Evolutionary conservation across 2,888 invertebrate species (phyloP), one percentile per base, ranked within the genome.

Genomic region (Apamea crenata): DNA sequence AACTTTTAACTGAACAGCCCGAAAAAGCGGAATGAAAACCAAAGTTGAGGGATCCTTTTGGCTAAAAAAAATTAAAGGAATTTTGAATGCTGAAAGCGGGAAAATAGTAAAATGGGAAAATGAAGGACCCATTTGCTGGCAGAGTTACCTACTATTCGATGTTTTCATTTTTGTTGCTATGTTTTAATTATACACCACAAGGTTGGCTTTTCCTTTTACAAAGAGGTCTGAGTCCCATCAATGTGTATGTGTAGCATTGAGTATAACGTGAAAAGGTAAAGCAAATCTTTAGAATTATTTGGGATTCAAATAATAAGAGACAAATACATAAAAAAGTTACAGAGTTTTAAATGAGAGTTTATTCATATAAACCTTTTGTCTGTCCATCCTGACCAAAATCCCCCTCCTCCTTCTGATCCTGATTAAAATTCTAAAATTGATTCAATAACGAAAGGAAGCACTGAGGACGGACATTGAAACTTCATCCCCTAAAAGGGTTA

Each of bases 1-100:
- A 77, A 77, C n/a, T 77, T 81, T 69, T 32, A 3, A 50, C n/a
- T 56, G 63, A 77, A 72, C n/a, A 47, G 1, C 8, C 21, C n/a
- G 29, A 50, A 47, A 25, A 40, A n/a, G 21, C 14, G 18, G 36
- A 71, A 71, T 32, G 56, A 40, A 68, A 63, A 50, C 32, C 8
- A 56, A 77, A 72, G 36, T 65, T 69, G 40, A n/a, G 7, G 32
- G 40, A 77, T 50, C 40, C 47, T 63, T 81, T 68, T 77, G 32
- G 25, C 14, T 14, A 4, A 40, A 76, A 66, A 80, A 71, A 16
- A 67, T 80, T 4, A 21, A 67, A 6, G 6, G 25, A 14, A 50
- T 53, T 65, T 77, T 70, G 29, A 71, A 47, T 69, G 16, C 18
- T 14, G 53, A 69, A 56, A 47, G 7, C 29, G 16, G 47, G 25